Percentiles rank a stretch among this genome's conserved stretches.
Evolutionary conservation across 2,888 invertebrate species (phyloP).

Genomic region (Nomada fabriciana): DNA sequence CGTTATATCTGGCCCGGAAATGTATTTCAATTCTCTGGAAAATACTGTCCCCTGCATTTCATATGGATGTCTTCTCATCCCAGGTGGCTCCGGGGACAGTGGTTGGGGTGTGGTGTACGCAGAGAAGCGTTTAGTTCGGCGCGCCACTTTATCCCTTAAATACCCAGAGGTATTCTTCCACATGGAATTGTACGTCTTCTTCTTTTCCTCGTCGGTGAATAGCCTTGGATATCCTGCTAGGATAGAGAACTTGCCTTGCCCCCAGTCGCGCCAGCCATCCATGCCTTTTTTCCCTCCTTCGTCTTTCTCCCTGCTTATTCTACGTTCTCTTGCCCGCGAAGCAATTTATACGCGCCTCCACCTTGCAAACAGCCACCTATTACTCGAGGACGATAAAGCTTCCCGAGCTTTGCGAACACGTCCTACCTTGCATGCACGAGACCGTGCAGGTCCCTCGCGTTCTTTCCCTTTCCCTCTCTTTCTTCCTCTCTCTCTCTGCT

Average conservation of each 20-base stretch:
- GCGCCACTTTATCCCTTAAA: conserved; percentile 74
- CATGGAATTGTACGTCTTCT: conserved; percentile 69
- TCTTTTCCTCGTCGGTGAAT: conserved; percentile 60
- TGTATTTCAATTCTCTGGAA: conserved; percentile 72
- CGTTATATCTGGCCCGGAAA: conserved; percentile 63
- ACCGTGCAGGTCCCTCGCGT: conserved; percentile 10
- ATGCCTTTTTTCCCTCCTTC: conserved; percentile 23
- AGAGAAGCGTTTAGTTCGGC: conserved; percentile 68
- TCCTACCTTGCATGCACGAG: conserved; percentile 58
- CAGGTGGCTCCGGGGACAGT: conserved; percentile 1
- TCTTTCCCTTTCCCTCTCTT: background rate
- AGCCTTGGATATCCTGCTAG: conserved; percentile 69
- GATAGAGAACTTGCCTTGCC: conserved; percentile 69
- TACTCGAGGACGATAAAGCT: conserved; percentile 73
- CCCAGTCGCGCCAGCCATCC: background rate
- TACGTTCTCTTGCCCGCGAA: conserved; percentile 62
- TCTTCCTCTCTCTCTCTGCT: background rate
- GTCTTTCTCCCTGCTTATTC: conserved; percentile 41
- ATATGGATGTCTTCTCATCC: conserved; percentile 62
- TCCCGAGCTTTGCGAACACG: conserved; percentile 62
- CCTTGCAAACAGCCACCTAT: conserved; percentile 73
- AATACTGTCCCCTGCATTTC: conserved; percentile 65
- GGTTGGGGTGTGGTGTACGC: conserved; percentile 38
- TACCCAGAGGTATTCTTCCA: conserved; percentile 76
- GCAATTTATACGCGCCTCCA: conserved; percentile 75